Base-by-base conservation (phyloP, 1,140 invertebrate species). In the Sitobion miscanthi region DNA sequence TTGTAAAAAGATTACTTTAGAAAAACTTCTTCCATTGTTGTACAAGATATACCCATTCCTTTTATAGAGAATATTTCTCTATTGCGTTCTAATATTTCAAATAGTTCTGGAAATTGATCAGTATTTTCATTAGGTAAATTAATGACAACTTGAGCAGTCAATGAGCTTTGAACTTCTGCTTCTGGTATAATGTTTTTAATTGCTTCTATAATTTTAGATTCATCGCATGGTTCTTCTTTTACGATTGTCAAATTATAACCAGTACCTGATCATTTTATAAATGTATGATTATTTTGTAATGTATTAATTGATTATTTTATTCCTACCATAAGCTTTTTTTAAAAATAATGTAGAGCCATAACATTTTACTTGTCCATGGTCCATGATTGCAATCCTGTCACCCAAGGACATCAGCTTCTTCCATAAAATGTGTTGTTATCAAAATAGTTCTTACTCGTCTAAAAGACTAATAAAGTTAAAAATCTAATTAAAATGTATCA, bases 351-450 rank as follows among this genome's bases (percentile, higher is more conserved):
- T 96, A 1, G 97, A 97, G 62, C 98, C 98, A 95, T 96, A 97
- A 94, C 98, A 98, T 94, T 97, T 96, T 1, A 99, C 95, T 93
- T 96, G 95, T 7, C 98, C 98, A 88, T 97, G 96, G 82, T 98
- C 96, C 96, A 99, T 97, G 93, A 99, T 99, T 7, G 98, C 98
- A 94, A 99, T 98, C 94, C 98, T 96, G 95, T 99, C 98, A 1
- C 98, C 98, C n/a, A 1, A 99, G 96, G n/a, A 98, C 96, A 95
- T 99, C 99, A 9, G 99, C 99, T 96, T 99, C 99, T 95, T 99
- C 99, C 98, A 99, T 99, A 95, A 98, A 99, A 95, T 99, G 99
- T 2, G 99, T 99, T 5, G 98, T 99, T 2, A 99, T 96, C 20
- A 99, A 95, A 94, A 99, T 98, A 6, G 98, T 99, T 83, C 94